Conservation (phyloP, 2,888 invertebrate genomes). For the Scaptodrosophila latifasciaeformis region DNA sequence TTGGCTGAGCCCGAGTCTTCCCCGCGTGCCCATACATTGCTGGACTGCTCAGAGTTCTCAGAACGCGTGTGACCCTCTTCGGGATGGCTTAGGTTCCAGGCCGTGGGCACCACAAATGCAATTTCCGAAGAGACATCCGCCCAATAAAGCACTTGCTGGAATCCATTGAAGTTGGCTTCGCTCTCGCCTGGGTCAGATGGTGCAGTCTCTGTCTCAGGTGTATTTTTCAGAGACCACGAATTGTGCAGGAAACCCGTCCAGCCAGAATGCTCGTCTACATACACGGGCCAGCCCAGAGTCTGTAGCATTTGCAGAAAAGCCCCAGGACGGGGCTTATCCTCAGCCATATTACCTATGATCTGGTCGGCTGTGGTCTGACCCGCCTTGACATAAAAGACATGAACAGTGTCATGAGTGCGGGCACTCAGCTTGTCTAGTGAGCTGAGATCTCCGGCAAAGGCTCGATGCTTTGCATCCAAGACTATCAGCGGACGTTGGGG, state of each 20-base stretch:
- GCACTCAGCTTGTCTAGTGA: slow-evolving; percentile 90
- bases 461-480: slow-evolving; percentile 75
- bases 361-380: slow-evolving; percentile 87
- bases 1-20: slow-evolving; percentile 42
- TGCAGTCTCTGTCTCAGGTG: slow-evolving; percentile 73
- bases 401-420: slow-evolving; percentile 92
- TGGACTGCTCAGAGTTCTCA: slow-evolving; percentile 51
- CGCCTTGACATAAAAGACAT: slow-evolving; percentile 93
- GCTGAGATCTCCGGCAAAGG: slow-evolving; percentile 87
- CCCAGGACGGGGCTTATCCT: slow-evolving; percentile 72
- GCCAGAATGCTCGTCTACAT: slow-evolving; percentile 89
- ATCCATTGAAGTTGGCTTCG: slow-evolving; percentile 87
- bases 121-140: slow-evolving; percentile 95
- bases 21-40: slow-evolving; percentile 62
- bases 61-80: slow-evolving; percentile 40
- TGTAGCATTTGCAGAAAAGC: slow-evolving; percentile 80
- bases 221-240: slow-evolving; percentile 83
- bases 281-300: slow-evolving; percentile 92
- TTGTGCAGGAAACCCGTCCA: slow-evolving; percentile 94
- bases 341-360: slow-evolving; percentile 79
- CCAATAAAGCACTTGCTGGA: slow-evolving; percentile 93
- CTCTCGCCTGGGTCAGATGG: slow-evolving; percentile 8
- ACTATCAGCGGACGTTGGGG: slow-evolving; percentile 71
- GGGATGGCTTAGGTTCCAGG: slow-evolving; percentile 76
- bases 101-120: slow-evolving; percentile 92